Evolutionary conservation across 1,140 invertebrate genomes (phyloP), one percentile per base, ranked within the genome.

Genomic region (Hylaeus anthracinus): DNA sequence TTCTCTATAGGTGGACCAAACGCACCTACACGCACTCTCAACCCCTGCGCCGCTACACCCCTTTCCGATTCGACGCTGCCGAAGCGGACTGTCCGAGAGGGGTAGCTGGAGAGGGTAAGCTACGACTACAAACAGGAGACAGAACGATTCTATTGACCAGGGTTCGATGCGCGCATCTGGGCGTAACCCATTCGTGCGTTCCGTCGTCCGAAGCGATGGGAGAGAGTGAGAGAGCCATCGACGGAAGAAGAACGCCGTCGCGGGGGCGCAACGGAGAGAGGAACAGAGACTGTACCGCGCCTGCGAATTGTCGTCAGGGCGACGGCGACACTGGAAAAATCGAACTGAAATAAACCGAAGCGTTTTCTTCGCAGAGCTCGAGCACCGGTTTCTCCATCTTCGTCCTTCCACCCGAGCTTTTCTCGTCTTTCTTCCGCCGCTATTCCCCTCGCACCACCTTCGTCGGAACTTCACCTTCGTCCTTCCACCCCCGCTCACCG

Each of bases 101-200:
- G 72, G 70, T 53, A 10, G 48, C 72, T 64, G 73, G 77, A 71
- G 75, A 86, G 85, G 84, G 87, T 82, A 85, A 88, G 85, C 83
- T 83, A 84, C 83, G 71, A 83, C 79, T 69, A 79, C 73, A 72
- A 74, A 82, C 86, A 90, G 86, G 83, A 90, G 88, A 90, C 86
- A 90, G 86, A 88, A 88, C 88, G 88, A 91, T 88, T 88, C 89
- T 94, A 93, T 94, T 93, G 93, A 94, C 93, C 93, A 92, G 92
- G 87, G 84, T 93, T 94, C 92, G 93, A 94, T 94, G 93, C 92
- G 93, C 92, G 92, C 93, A 94, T 93, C 93, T 93, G 93, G 93
- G 93, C 93, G 93, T 94, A 93, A 93, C 92, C 93, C 91, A 91
- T 93, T 93, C 91, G 88, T 87, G 89, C 90, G 88, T 89, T 92